Evolutionary conservation across 92 coral and sea anemone species (phyloP).

Genomic region (Muricea muricata): DNA sequence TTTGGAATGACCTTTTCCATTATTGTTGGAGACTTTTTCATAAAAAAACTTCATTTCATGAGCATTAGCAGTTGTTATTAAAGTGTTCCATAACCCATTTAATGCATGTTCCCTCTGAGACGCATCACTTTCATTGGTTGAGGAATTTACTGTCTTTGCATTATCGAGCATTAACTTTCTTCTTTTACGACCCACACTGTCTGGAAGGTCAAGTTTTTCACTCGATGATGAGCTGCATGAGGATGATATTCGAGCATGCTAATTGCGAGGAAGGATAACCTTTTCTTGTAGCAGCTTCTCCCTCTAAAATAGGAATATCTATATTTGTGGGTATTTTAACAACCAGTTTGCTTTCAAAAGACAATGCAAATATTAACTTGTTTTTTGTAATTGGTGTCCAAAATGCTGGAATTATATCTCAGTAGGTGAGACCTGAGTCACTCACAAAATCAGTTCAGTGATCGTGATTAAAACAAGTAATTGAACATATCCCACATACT

Average conservation of each 20-base stretch:
- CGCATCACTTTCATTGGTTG: not conserved
- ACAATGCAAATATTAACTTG: no score
- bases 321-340: conserved; percentile 23
- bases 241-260: conserved; percentile 13
- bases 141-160: conserved; percentile 16
- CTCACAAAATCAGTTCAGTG: no score
- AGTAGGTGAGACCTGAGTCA: no score
- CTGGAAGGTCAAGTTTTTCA: conserved; percentile 25
- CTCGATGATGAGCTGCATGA: conserved; percentile 1
- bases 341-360: conserved; percentile 36
- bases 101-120: conserved; percentile 1
- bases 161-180: conserved; percentile 29
- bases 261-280: conserved; percentile 6
- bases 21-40: conserved; percentile 13
- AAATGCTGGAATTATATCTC: no score
- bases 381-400: no score
- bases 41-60: not conserved
- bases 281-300: not conserved
- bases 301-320: conserved; percentile 13
- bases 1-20: conserved; percentile 3
- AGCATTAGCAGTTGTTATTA: conserved; percentile 20
- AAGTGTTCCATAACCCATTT: conserved; percentile 36
- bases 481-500: no score
- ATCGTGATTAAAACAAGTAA: no score
- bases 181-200: conserved; percentile 22